Evolutionary conservation across 1,140 invertebrate species (phyloP), one percentile per base, ranked within the genome.

Genomic region (Galleria mellonella): DNA sequence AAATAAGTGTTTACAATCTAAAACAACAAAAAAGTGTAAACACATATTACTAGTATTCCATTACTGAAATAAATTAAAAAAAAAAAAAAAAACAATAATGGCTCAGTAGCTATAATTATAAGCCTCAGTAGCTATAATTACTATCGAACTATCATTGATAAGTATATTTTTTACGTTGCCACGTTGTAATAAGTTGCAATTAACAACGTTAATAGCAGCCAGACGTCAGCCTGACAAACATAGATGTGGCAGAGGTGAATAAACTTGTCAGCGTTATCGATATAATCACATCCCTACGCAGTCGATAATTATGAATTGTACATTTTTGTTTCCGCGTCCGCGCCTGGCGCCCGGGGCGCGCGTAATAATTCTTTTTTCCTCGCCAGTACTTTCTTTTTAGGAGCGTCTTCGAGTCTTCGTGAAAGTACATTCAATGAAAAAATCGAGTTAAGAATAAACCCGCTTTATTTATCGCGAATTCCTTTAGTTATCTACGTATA

Each of bases 381-480:
- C 43, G 42, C 46, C 43, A 50, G 42, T 64, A 76, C 74, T 82
- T 82, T 78, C 77, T 69, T 75, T 62, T 71, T 71, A 56, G 62
- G 68, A 63, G 33, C 65, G 44, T 71, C 72, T 73, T 71, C 70
- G 33, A 63, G 44, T 71, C 72, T 73, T 71, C 70, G 67, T 69
- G 73, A 77, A 81, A 77, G 76, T 77, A 60, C 55, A 37, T 38
- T 42, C 50, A 44, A 6, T 47, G 52, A 55, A 59, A 58, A 61
- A 51, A 65, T 65, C 58, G 53, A 59, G 55, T 51, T 55, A 58
- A 35, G 11, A 35, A 35, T 10, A 54, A 28, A 23, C 5, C 29
- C 17, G 9, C 17, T 42, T 32, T 36, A 28, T 43, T 31, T 27
- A 6, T 17, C 15, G 43, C 30, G 13, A 27, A 38, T 14, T 23